Conservation (phyloP, 2,113 vertebrate species). For the Dolichallabes microphthalmus region DNA sequence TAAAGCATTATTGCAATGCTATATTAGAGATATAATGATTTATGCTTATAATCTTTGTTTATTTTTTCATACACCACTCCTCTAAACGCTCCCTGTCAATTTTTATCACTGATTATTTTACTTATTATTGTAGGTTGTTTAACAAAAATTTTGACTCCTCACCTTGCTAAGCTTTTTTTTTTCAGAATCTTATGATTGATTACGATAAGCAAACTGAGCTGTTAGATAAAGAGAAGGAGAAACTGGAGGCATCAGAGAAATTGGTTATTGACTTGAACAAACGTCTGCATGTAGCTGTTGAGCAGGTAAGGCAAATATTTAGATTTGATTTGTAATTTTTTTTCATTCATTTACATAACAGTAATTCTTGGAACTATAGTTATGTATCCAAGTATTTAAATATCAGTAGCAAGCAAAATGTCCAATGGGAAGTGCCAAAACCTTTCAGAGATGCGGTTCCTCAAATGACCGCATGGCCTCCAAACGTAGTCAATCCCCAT, state of each 20-base stretch:
- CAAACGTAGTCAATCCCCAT: too few relatives aligned
- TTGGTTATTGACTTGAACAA: slow-evolving; percentile 83
- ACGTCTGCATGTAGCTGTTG: slow-evolving; percentile 75
- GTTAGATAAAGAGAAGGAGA: slow-evolving; percentile 85
- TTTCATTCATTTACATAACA: not conserved
- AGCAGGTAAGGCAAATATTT: slow-evolving; percentile 74
- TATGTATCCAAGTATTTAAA: not conserved
- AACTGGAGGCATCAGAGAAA: slow-evolving; percentile 77
- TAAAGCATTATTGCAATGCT: not conserved
- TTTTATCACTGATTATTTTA: not conserved
- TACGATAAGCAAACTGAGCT: slow-evolving; percentile 90
- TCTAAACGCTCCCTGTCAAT: not conserved
- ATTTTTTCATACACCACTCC: not conserved
- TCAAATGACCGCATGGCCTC: too few relatives aligned
- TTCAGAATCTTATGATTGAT: slow-evolving; percentile 88
- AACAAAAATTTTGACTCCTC: not conserved
- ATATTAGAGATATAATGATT: not conserved
- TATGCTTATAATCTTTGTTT: not conserved
- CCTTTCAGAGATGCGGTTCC: too few relatives aligned
- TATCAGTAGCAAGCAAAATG: too few relatives aligned
- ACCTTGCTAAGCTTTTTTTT: not conserved
- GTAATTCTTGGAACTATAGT: not conserved
- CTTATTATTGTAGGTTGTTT: not conserved
- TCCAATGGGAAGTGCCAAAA: too few relatives aligned
- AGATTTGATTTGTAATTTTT: not conserved